These are phyloP conservation scores for Leucania comma DNA, from an alignment of 2,888 invertebrate genomes.

Conservation along the genomic window DNA sequence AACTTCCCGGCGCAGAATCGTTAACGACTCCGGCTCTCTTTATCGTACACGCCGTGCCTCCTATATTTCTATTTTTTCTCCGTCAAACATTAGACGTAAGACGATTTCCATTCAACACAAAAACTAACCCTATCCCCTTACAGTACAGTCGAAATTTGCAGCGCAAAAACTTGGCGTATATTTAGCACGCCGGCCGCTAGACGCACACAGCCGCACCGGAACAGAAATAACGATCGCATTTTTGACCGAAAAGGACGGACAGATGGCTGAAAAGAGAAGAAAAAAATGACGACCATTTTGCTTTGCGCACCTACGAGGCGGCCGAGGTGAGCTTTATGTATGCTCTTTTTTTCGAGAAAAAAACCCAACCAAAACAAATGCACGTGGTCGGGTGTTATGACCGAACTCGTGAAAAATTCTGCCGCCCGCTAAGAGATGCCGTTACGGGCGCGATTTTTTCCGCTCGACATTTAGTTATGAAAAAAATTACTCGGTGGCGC, in stretches of 20 bases:
- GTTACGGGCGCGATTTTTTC: conserved; percentile 85
- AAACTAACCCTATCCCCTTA: conserved; percentile 56
- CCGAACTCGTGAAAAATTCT: conserved; percentile 87
- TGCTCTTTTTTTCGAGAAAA: conserved; percentile 88
- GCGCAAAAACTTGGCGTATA: conserved; percentile 74
- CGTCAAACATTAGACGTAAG: conserved; percentile 87
- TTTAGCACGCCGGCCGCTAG: conserved; percentile 76
- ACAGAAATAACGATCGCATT: conserved; percentile 91
- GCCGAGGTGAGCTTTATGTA: conserved; percentile 88
- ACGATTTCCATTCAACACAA: conserved; percentile 70
- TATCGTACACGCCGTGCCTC: conserved; percentile 89
- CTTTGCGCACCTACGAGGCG: conserved; percentile 87
- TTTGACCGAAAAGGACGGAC: conserved; percentile 91
- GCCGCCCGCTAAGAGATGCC: conserved; percentile 87
- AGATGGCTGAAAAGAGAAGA: conserved; percentile 91
- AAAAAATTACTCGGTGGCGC: conserved; percentile 86
- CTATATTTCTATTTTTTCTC: conserved; percentile 91
- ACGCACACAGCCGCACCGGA: conserved; percentile 89
- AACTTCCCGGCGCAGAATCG: conserved; percentile 91
- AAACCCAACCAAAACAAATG: conserved; percentile 90
- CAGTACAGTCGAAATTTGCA: conserved; percentile 62
- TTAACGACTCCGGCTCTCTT: conserved; percentile 91
- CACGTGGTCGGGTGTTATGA: conserved; percentile 90
- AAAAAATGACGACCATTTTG: conserved; percentile 91
- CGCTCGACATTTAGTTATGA: conserved; percentile 81